These are phyloP conservation scores for Lycocerus yunnanus DNA, from an alignment of 2,888 invertebrate genomes.

Conservation along the genomic window DNA sequence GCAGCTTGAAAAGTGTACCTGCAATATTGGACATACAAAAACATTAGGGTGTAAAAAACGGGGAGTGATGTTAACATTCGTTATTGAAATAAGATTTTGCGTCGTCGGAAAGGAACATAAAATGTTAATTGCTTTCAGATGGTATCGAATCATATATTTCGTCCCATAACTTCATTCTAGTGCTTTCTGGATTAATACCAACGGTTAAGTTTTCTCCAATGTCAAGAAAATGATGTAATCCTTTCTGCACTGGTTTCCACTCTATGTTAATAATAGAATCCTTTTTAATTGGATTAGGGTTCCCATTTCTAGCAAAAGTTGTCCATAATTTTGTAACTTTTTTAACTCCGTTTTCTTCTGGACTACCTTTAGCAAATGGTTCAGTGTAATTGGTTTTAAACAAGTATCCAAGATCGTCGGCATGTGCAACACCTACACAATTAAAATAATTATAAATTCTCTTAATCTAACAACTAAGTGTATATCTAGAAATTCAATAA, in stretches of 20 bases:
- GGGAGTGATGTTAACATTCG: too few relatives aligned
- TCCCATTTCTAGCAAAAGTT: conserved; percentile 42
- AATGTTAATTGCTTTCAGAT: not conserved
- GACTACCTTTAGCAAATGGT: conserved; percentile 24
- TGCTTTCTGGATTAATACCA: conserved; percentile 39
- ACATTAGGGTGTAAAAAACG: too few relatives aligned
- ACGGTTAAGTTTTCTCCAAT: conserved; percentile 41
- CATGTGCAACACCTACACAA: conserved; percentile 40
- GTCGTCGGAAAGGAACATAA: too few relatives aligned
- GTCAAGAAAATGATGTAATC: conserved; percentile 41
- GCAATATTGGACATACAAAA: too few relatives aligned
- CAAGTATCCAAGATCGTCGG: conserved; percentile 44
- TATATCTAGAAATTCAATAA: too few relatives aligned
- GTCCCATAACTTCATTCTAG: conserved; percentile 41
- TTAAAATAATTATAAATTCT: too few relatives aligned
- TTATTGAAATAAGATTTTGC: too few relatives aligned
- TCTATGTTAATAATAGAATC: conserved; percentile 21
- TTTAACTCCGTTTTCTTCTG: conserved; percentile 35
- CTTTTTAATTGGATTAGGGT: conserved; percentile 34
- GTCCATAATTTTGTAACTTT: conserved; percentile 43
- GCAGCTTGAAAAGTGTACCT: too few relatives aligned
- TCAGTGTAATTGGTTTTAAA: conserved; percentile 37
- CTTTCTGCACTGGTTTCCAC: conserved; percentile 41
- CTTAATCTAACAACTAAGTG: too few relatives aligned
- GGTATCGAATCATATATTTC: not conserved